Evolutionary conservation across 53 echinoderm and acorn worm genomes (phyloP).

Genomic region (Antedon mediterranea): DNA sequence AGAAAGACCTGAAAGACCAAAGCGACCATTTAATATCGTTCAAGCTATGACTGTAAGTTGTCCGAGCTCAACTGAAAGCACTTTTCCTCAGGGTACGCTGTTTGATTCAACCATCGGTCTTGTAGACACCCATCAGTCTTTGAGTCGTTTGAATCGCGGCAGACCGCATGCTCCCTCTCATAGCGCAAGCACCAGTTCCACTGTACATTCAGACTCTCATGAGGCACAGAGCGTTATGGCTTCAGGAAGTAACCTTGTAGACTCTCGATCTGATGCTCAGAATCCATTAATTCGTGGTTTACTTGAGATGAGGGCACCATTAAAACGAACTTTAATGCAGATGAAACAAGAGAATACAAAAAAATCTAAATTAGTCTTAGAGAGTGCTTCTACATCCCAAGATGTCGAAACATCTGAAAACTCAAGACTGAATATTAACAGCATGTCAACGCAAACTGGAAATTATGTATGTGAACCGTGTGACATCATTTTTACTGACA

Average conservation of each 20-base stretch:
- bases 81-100: background rate
- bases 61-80: background rate
- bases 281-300: background rate
- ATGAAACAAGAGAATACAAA: background rate
- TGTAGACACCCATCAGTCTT: background rate
- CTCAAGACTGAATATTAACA: background rate
- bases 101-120: background rate
- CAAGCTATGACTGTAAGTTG: background rate
- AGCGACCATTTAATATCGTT: background rate
- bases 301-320: background rate
- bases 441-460: slow-evolving; percentile 29
- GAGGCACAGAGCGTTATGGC: too few species aligned
- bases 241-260: background rate
- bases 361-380: background rate
- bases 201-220: background rate
- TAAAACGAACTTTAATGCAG: background rate
- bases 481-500: slow-evolving; percentile 42
- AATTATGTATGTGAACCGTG: slow-evolving; percentile 40
- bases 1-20: background rate
- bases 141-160: background rate
- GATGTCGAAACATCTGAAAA: background rate
- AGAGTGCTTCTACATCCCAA: background rate
- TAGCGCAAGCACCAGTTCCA: background rate
- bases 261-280: background rate
- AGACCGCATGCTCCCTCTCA: background rate